A percentile compares a stretch with the other conserved stretches of the same genome.
Conservation (phyloP, 2,113 vertebrate species). For the Syngnathus scovelli region DNA sequence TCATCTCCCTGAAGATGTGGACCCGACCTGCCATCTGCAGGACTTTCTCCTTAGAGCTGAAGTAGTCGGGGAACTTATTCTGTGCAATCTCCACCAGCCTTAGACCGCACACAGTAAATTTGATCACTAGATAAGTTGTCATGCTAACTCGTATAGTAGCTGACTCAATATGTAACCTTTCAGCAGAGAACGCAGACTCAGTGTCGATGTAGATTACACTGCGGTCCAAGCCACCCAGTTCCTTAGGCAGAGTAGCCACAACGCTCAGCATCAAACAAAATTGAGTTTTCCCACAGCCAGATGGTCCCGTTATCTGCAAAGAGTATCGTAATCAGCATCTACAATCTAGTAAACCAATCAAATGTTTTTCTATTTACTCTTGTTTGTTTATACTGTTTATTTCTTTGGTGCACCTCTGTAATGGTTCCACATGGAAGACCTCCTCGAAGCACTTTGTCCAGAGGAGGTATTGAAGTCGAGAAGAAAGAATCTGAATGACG, state of each 20-base stretch:
- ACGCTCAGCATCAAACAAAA: constrained; percentile 81
- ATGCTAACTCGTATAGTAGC: neutral
- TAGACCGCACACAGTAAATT: neutral
- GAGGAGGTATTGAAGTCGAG: constrained; percentile 11
- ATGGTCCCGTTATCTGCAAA: constrained; percentile 77
- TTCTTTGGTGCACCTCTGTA: constrained; percentile 12
- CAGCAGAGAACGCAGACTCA: constrained; percentile 79
- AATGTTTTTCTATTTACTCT: no score
- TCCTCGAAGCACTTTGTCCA: constrained; percentile 18
- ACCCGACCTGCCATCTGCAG: constrained; percentile 69
- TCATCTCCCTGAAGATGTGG: constrained; percentile 77
- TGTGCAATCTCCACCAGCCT: constrained; percentile 79
- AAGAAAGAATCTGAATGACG: neutral
- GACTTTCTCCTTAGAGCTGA: constrained; percentile 70
- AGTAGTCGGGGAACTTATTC: constrained; percentile 73
- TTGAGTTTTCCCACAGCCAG: constrained; percentile 84
- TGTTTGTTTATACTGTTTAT: neutral
- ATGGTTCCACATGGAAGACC: constrained; percentile 15
- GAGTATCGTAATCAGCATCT: neutral
- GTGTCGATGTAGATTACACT: constrained; percentile 80
- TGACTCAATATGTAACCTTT: constrained; percentile 64
- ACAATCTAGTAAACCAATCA: neutral
- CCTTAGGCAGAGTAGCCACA: constrained; percentile 73
- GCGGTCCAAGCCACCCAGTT: constrained; percentile 72
- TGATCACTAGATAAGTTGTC: neutral